Base-by-base conservation (phyloP, 2,113 vertebrate species). In the Eulacestoma nigropectus region DNA sequence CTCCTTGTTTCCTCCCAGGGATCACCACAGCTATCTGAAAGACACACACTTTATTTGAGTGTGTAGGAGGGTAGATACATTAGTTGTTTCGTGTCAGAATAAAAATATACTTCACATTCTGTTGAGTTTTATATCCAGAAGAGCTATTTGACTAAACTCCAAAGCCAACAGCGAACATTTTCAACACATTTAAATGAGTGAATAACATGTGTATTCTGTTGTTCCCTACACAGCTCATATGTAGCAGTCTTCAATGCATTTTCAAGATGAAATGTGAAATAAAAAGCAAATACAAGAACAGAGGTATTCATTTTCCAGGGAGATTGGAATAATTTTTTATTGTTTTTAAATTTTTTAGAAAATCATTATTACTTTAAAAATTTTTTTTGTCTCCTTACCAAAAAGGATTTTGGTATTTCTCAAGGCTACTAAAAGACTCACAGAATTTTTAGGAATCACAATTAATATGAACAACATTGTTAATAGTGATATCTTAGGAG, bases 71-170 rank as follows among this genome's bases (percentile, higher is more conserved):
- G 32, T 68, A 93, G 83, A 85, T 92, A 65, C 19, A 72, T 87
- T 44, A 92, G 74, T 52, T 46, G 57, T 69, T 91, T 60, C 74
- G 70, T 69, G 76, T 80, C 39, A 80, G 47, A 96, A 91, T 33
- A 52, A 91, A 95, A 95, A 95, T 90, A 93, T 41, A 96, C 59
- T 95, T 76, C 47, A 69, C 25, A 33, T 89, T 90, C 93, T 87
- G 93, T 81, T 44, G 74, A 95, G 77, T 85, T 90, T 95, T 87
- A 78, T 25, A 74, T 53, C 53, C 72, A 73, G 27, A 59, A 86
- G 63, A 94, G 73, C 37, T 82, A 89, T 82, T 70, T 96, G 84
- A 93, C 91, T 83, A 41, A 96, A 88, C 47, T 96, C 87, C 92
- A 96, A 95, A 88, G 84, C 30, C 78, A 93, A 93, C 42, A 94